Evolutionary conservation across 2,797 vertebrate species (phyloP), one percentile per base, ranked within the genome.

Genomic region (Semaprochilodus insignis): DNA sequence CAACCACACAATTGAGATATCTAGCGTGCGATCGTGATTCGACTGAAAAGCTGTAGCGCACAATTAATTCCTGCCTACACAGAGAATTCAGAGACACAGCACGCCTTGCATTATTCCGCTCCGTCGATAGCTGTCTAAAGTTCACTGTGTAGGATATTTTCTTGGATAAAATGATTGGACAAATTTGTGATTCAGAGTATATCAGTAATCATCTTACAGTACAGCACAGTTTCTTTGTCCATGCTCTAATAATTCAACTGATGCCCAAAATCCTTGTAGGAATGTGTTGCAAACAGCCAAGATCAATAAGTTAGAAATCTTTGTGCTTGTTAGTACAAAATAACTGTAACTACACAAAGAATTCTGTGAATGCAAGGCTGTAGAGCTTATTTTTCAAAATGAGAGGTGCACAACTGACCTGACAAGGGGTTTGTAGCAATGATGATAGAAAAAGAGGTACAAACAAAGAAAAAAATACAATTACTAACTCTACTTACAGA

Each of bases 151-250:
- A 16, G 27, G n/a, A 36, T 82, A 59, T 76, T 74, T 36, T 65
- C 44, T 55, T 14, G 10, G 7, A n/a, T 63, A 3, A 16, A 23
- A 36, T 51, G 0, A 77, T 67, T 31, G 4, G 51, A 83, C 69
- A 65, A 27, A 65, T 78, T 74, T 51, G 73, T 74, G 69, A 78
- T 55, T 82, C 74, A 36, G 63, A 77, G 74, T 54, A 69, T 59
- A 52, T 78, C 69, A 13, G 57, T 78, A 73, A 78, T 83, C 75
- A 59, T 82, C 74, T 77, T 77, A 13, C 10, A 13, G 44, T 48
- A 48, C 44, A 48, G 62, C 74, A 57, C 44, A 54, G 77, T 55
- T 54, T 63, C 67, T 55, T 77, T 73, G 74, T 78, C 52, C 31
- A 31, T 55, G 73, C 80, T 75, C 55, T 63, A 23, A 62, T 19